These are phyloP conservation scores for Oreochromis grahami DNA, from an alignment of 2,797 vertebrate species.

Conservation along the genomic window DNA sequence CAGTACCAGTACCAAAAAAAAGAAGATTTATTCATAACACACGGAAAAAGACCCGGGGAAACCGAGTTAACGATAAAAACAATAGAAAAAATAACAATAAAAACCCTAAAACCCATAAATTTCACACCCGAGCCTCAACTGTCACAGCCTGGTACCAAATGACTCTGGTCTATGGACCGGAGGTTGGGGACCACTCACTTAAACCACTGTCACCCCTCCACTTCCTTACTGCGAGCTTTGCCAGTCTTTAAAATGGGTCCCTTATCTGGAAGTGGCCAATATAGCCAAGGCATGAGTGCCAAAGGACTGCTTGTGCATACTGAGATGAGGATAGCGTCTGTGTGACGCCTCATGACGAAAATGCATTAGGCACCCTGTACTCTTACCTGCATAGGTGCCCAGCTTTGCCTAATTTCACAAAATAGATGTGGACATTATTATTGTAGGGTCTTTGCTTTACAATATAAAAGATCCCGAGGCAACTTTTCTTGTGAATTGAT, in stretches of 20 bases:
- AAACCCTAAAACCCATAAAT: neutral
- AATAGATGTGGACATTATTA: neutral
- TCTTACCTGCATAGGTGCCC: neutral
- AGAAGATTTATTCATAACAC: neutral
- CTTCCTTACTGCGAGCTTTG: neutral
- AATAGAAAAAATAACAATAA: neutral
- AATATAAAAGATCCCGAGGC: neutral
- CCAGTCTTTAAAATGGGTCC: neutral
- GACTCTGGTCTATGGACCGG: neutral
- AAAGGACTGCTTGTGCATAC: neutral
- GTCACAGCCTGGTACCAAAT: neutral
- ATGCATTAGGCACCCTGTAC: neutral
- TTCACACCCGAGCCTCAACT: neutral
- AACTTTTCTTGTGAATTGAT: neutral
- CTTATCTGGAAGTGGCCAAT: neutral
- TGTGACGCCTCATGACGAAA: neutral
- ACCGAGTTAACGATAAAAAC: neutral
- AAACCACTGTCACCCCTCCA: neutral
- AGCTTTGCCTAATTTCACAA: neutral
- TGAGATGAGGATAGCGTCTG: neutral
- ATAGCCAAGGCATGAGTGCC: neutral
- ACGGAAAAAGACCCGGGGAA: neutral
- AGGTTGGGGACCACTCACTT: neutral
- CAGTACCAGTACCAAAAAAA: neutral
- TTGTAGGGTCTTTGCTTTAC: neutral